Evolutionary conservation across 2,113 vertebrate species (phyloP).

Genomic region (Lichenostomus cassidix): DNA sequence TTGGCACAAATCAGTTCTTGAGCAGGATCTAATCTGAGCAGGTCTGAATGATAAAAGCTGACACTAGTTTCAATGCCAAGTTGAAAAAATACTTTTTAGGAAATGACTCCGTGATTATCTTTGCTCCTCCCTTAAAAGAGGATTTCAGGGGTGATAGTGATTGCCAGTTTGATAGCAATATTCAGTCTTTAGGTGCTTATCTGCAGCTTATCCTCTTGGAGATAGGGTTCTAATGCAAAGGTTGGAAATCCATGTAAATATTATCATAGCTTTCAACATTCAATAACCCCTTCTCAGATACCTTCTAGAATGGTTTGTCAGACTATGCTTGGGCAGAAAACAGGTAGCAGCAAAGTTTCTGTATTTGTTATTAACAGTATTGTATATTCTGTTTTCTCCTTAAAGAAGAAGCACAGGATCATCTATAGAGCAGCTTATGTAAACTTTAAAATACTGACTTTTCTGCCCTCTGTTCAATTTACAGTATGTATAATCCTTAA

Average conservation of each 20-base stretch:
- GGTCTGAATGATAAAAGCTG: not conserved
- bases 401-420: not conserved
- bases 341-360: not conserved
- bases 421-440: not conserved
- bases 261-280: not conserved
- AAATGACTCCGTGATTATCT: not conserved
- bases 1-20: not conserved
- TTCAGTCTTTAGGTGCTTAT: not conserved
- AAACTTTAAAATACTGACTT: not conserved
- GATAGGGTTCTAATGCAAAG: not conserved
- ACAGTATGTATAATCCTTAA: not conserved
- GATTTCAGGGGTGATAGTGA: not conserved
- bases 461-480: not conserved
- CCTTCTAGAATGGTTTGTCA: not conserved
- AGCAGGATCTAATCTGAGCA: not conserved
- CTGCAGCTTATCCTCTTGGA: not conserved
- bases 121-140: not conserved
- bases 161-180: not conserved
- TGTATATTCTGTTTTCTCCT: not conserved
- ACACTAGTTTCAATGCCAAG: not conserved
- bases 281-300: not conserved
- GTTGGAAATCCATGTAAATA: not conserved
- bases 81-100: not conserved
- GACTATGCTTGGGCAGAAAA: not conserved
- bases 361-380: not conserved